A percentile compares a stretch with the other conserved stretches of the same genome.
Evolutionary conservation across 2,113 vertebrate genomes (phyloP).

Genomic region (Tamias sibiricus): DNA sequence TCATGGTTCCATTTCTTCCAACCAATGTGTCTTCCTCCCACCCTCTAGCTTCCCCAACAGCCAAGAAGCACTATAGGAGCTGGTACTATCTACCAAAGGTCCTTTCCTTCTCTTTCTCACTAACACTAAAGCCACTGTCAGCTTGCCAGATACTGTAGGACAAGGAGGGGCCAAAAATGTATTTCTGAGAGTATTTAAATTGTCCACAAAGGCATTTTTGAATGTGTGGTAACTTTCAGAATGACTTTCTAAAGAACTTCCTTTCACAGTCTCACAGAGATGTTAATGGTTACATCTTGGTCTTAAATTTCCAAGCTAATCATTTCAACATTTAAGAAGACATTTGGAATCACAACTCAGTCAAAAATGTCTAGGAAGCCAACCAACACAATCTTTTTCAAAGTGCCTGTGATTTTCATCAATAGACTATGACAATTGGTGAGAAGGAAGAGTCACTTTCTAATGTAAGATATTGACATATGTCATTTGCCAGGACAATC

Average conservation of each 20-base stretch:
- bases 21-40: slow-evolving; percentile 60
- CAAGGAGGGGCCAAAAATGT: not conserved
- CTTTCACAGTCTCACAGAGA: slow-evolving; percentile 37
- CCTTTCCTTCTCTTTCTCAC: slow-evolving; percentile 25
- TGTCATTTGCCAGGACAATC: slow-evolving; percentile 72
- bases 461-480: slow-evolving; percentile 62
- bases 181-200: slow-evolving; percentile 1
- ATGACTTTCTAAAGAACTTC: slow-evolving; percentile 62
- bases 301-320: slow-evolving; percentile 31
- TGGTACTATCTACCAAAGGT: not conserved
- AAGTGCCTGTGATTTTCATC: slow-evolving; percentile 78
- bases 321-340: slow-evolving; percentile 48
- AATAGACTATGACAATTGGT: slow-evolving; percentile 53
- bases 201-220: not conserved
- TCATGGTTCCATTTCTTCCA: slow-evolving; percentile 64
- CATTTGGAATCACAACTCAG: slow-evolving; percentile 57
- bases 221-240: slow-evolving; percentile 54
- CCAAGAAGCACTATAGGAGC: not conserved
- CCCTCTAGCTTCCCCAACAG: not conserved
- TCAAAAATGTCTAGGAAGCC: slow-evolving; percentile 60
- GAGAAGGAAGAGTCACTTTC: slow-evolving; percentile 75
- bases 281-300: slow-evolving; percentile 58
- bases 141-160: slow-evolving; percentile 29
- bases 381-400: slow-evolving; percentile 63
- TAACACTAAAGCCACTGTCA: not conserved